Evolutionary conservation across 2,797 vertebrate species (phyloP).

Genomic region (Carcharodon carcharias): DNA sequence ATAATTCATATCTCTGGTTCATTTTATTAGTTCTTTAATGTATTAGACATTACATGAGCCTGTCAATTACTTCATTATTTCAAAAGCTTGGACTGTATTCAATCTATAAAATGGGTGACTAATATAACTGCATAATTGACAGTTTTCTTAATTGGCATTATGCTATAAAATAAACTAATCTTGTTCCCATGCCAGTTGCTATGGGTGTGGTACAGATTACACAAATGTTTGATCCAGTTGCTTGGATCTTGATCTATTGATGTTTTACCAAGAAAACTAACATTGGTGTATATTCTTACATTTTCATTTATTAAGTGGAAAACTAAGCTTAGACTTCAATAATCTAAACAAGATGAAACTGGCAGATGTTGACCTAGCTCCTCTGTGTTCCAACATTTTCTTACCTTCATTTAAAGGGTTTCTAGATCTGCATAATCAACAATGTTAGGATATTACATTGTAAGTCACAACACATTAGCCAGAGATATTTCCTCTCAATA

Average conservation of each 20-base stretch:
- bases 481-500: not conserved
- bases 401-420: not conserved
- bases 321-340: not conserved
- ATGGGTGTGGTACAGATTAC: not conserved
- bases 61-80: constrained; percentile 3
- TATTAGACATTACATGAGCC: not conserved
- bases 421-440: not conserved
- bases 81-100: not conserved
- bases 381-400: not conserved
- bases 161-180: not conserved
- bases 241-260: constrained; percentile 13
- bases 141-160: constrained; percentile 7
- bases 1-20: not conserved
- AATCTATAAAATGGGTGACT: not conserved
- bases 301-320: constrained; percentile 13
- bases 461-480: not conserved
- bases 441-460: not conserved
- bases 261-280: constrained; percentile 1
- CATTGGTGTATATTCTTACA: not conserved
- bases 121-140: not conserved
- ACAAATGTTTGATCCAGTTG: constrained; percentile 6
- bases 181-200: not conserved
- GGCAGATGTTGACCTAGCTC: not conserved
- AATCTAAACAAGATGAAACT: constrained; percentile 25
- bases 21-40: not conserved